Base-by-base conservation (phyloP, 1,140 invertebrate genomes). In the Drosophila mojavensis region DNA sequence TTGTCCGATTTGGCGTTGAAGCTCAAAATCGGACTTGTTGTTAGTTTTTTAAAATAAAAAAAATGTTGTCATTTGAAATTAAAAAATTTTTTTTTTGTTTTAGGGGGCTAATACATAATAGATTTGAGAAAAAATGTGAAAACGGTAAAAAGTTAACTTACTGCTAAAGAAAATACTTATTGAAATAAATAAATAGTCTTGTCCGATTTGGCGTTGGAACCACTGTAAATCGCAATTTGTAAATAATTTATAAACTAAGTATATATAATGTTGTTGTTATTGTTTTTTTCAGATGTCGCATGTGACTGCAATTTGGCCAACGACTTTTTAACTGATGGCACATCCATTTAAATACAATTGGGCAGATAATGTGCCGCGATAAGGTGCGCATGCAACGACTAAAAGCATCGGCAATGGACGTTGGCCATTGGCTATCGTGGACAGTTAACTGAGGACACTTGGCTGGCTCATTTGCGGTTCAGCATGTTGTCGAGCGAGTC, bases 281-380 rank as follows among this genome's bases (percentile, higher is more conserved):
- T 17, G 17, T 17, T 45, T 47, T 30, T 47, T 11, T 17, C 58
- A 48, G 28, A 33, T 48, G 56, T 15, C 20, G 48, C 66, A 39
- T 66, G 24, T 30, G 39, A 43, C 36, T 39, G 36, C 36, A 51
- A 28, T 54, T n/a, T 54, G n/a, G 15, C 53, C n/a, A 54, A 54
- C n/a, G 15, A 33, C 30, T 51, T 62, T 58, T 63, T 63, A 69
- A 61, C 41, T 70, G 59, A 69, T 62, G 41, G 60, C 67, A 36
- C 72, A 70, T 75, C 72, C 73, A 75, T 75, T 75, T 75, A 75
- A 75, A 60, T 20, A 15, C 68, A 55, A 75, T 71, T 75, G 60
- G 53, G 11, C 43, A n/a, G 72, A 75, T 75, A 50, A 48, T 15
- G 41, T 39, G 39, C 15, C 7, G 33, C 60, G 73, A 75, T 75